Conservation (phyloP, 2,888 invertebrate species). For the Syrista parreyssii region DNA sequence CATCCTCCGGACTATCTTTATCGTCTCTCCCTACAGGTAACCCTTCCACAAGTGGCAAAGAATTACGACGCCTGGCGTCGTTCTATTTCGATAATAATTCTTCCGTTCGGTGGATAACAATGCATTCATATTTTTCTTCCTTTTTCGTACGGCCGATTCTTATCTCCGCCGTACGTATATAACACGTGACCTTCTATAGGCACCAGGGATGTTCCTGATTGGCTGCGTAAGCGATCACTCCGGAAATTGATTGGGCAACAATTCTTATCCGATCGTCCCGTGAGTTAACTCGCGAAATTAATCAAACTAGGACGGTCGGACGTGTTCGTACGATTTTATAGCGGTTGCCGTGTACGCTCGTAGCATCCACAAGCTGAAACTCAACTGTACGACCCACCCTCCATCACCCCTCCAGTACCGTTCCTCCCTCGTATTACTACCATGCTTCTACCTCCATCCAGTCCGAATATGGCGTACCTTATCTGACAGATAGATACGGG, state of each 20-base stretch:
- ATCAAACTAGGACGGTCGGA: slow-evolving; percentile 47
- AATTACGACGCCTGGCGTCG: background rate
- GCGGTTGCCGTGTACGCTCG: slow-evolving; percentile 14
- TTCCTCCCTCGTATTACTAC: slow-evolving; percentile 4
- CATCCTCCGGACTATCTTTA: slow-evolving; percentile 62
- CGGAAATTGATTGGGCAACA: slow-evolving; percentile 32
- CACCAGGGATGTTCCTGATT: background rate
- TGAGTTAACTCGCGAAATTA: slow-evolving; percentile 48
- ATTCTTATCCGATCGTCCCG: slow-evolving; percentile 44
- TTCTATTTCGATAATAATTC: background rate
- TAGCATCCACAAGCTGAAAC: slow-evolving; percentile 20
- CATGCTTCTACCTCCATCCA: slow-evolving; percentile 21
- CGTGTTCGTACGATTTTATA: slow-evolving; percentile 42
- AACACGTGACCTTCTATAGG: background rate
- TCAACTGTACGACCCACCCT: background rate
- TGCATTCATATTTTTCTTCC: background rate
- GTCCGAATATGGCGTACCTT: slow-evolving; percentile 36
- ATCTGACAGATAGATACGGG: slow-evolving; percentile 41
- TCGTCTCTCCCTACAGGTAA: slow-evolving; percentile 64
- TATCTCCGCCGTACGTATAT: background rate
- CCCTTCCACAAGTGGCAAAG: slow-evolving; percentile 9
- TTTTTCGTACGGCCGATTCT: background rate
- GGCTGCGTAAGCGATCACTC: slow-evolving; percentile 17
- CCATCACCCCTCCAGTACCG: slow-evolving; percentile 21
- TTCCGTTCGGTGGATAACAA: background rate